Evolutionary conservation across 2,888 invertebrate species (phyloP), one percentile per base, ranked within the genome.

Genomic region (Sycophila texana): DNA sequence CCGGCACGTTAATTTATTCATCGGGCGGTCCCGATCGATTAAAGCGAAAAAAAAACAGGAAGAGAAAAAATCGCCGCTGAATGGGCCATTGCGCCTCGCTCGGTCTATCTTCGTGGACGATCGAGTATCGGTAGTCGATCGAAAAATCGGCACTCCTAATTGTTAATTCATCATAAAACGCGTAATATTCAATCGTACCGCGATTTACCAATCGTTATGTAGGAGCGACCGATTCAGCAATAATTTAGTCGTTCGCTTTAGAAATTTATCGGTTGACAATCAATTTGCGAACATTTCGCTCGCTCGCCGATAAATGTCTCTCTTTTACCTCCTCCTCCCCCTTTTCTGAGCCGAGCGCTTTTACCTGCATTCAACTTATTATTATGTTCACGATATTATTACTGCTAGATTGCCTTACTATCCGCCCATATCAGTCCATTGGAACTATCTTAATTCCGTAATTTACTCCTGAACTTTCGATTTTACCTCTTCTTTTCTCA

Each of bases 1-100:
- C 53, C 61, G 86, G 82, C 84, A 83, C 81, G 84, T 85, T 86
- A 86, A 86, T 86, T 86, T 86, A 86, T 86, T 86, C 86, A 76
- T 82, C 82, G 67, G 72, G 84, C 84, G 84, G 83, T 83, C 82
- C 79, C 81, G 82, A 83, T 83, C 82, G 83, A 83, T 80, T 75
- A 73, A 71, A 74, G 65, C 74, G 74, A 77, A 80, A 80, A 77
- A 60, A 2, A 30, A 49, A 14, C 26, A 70, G 39, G 10, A 39
- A 10, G 39, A 10, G 39, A 39, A 39, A 39, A 39, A 39, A 39
- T 39, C 70, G 70, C 67, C 76, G 74, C 78, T 71, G 82, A 82
- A 86, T 86, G 84, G 85, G 75, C 85, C 84, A 86, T 86, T 86
- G 80, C 85, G 83, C 82, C 81, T 78, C 63, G 39, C 10, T 39